Percentiles rank a stretch among this genome's conserved stretches.
Conservation (phyloP, 2,888 invertebrate species). For the Pheosia tremula region DNA sequence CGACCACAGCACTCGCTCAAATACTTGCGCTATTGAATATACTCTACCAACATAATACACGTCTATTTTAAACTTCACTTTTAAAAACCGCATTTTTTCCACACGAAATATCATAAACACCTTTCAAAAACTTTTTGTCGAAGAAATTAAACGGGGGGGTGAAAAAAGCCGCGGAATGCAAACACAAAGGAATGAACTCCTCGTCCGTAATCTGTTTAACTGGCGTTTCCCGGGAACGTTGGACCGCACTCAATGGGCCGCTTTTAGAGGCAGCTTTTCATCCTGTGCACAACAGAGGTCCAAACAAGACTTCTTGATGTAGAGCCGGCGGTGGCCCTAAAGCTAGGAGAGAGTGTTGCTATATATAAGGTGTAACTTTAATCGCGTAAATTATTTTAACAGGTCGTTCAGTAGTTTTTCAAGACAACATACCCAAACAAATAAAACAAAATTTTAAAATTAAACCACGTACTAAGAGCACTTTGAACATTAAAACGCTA, state of each 20-base stretch:
- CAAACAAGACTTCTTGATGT: constrained; percentile 39
- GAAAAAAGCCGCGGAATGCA: constrained; percentile 33
- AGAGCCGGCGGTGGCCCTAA: constrained; percentile 17
- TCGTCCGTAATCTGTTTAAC: constrained; percentile 52
- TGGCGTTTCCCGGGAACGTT: constrained; percentile 45
- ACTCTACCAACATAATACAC: too few species aligned
- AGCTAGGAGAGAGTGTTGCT: constrained; percentile 14
- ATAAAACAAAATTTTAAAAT: too few species aligned
- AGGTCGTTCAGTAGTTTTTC: too few species aligned
- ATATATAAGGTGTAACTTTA: not conserved
- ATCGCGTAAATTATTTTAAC: not conserved
- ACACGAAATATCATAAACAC: constrained; percentile 5
- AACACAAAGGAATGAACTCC: constrained; percentile 45
- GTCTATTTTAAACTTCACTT: not conserved
- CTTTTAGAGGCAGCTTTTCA: constrained; percentile 39
- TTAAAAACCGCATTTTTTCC: constrained; percentile 1
- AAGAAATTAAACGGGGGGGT: constrained; percentile 34
- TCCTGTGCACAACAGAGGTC: constrained; percentile 28
- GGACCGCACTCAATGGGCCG: constrained; percentile 47
- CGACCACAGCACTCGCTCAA: too few species aligned
- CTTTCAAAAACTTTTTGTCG: constrained; percentile 31
- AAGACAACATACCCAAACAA: too few species aligned
- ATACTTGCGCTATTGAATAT: too few species aligned
- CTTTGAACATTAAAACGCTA: too few species aligned
- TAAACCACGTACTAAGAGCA: too few species aligned